These are phyloP conservation scores for Monomorium pharaonis DNA, from an alignment of 1,140 invertebrate genomes.

Conservation along the genomic window DNA sequence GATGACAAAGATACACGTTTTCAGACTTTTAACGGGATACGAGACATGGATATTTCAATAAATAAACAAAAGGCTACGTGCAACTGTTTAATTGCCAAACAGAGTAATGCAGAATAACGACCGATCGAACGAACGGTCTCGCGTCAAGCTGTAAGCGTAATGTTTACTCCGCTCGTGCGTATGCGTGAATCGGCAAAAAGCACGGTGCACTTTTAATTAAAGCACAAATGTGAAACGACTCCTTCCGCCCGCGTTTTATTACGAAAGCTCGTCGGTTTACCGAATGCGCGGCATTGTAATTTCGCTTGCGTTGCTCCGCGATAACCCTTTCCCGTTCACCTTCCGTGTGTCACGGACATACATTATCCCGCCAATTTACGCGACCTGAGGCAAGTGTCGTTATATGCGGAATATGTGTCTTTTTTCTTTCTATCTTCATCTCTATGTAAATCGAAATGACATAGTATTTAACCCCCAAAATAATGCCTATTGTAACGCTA, in stretches of 20 bases:
- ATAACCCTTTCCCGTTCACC: constrained; percentile 40
- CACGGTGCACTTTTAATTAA: constrained; percentile 43
- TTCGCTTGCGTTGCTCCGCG: constrained; percentile 35
- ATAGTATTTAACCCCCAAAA: constrained; percentile 8
- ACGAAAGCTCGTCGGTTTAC: constrained; percentile 13
- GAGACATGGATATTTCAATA: constrained; percentile 22
- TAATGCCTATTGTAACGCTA: neutral
- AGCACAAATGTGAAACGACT: constrained; percentile 32
- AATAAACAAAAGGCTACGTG: neutral
- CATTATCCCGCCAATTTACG: constrained; percentile 45
- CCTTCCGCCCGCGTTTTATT: constrained; percentile 29
- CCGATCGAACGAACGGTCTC: constrained; percentile 7
- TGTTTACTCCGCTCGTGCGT: neutral
- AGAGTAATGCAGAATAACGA: constrained; percentile 38
- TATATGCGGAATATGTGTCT: constrained; percentile 1
- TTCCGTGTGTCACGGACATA: constrained; percentile 6
- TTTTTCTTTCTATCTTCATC: neutral
- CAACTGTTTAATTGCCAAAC: constrained; percentile 28
- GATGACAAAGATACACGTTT: constrained; percentile 6
- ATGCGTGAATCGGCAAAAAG: constrained; percentile 18
- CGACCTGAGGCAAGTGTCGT: constrained; percentile 47
- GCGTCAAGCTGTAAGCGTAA: constrained; percentile 3
- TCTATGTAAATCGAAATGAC: neutral
- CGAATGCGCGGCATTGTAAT: constrained; percentile 49
- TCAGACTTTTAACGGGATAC: neutral